A percentile compares a stretch with the other conserved stretches of the same genome.
phyloP scores from a whole-genome alignment of 2,113 vertebrate species.

The Prionailurus viverrinus region DNA sequence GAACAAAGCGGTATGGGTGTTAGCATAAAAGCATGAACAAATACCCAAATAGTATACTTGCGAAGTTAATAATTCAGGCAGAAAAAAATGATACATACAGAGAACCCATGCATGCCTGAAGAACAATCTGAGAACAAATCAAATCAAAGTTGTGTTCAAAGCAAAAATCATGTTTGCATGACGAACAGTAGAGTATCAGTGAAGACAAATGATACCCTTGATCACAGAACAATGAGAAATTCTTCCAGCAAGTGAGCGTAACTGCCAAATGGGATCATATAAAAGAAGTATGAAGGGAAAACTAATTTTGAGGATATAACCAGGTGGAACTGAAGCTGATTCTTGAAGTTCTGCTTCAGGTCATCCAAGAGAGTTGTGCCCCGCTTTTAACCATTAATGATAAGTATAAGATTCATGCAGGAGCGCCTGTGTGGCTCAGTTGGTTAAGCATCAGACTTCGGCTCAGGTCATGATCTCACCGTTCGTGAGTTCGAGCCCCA shows the following conservation, averaged over 20 bases:
- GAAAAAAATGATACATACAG: not conserved
- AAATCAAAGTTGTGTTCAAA: slow-evolving; percentile 30
- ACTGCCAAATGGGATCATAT: not conserved
- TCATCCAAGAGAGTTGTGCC: not conserved
- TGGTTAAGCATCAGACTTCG: too few species aligned
- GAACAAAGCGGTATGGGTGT: not conserved
- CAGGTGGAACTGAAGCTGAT: not conserved
- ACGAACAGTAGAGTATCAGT: not conserved
- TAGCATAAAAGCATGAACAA: not conserved
- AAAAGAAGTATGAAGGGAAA: slow-evolving; percentile 10
- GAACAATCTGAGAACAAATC: not conserved
- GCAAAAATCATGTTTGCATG: slow-evolving; percentile 40
- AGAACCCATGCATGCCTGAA: not conserved
- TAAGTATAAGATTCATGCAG: not conserved
- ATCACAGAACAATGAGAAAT: slow-evolving; percentile 36
- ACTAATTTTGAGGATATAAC: not conserved
- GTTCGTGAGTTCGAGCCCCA: too few species aligned
- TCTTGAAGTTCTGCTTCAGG: slow-evolving; percentile 15
- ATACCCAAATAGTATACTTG: not conserved
- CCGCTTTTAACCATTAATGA: not conserved
- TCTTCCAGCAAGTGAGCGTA: not conserved
- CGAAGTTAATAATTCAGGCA: slow-evolving; percentile 21
- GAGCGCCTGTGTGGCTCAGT: too few species aligned
- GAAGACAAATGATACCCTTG: slow-evolving; percentile 15
- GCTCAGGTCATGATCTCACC: too few species aligned